Conservation (phyloP, 2,888 invertebrate genomes). For the Coelogynopora nodosa region DNA sequence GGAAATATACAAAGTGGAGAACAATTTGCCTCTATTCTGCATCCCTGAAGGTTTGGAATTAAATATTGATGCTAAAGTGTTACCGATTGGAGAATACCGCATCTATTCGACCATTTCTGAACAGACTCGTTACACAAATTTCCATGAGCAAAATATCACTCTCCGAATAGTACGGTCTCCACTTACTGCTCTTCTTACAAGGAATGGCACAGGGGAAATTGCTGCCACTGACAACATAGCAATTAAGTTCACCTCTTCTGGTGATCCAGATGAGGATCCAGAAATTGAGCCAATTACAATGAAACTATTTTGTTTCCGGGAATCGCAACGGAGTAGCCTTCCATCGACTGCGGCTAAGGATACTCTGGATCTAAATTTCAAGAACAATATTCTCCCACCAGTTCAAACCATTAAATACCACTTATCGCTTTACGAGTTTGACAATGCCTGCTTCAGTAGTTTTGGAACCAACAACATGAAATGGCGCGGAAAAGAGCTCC, state of each 20-base stretch:
- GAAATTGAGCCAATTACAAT: not conserved
- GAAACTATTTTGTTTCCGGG: not conserved
- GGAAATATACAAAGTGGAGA: not conserved
- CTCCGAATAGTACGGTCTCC: not conserved
- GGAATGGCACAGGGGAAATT: not conserved
- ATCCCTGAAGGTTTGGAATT: not conserved
- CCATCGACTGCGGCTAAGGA: not conserved
- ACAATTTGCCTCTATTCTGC: not conserved
- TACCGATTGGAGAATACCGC: not conserved
- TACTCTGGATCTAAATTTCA: not conserved
- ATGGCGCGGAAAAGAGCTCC: not conserved
- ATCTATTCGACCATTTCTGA: not conserved
- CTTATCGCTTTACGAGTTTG: not conserved
- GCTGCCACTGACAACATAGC: not conserved
- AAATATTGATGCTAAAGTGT: not conserved
- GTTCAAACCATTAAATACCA: not conserved
- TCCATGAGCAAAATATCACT: not conserved
- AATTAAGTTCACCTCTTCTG: not conserved
- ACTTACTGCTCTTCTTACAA: not conserved
- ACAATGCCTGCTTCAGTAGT: not conserved
- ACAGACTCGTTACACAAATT: not conserved
- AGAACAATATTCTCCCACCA: not conserved
- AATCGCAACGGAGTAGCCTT: not conserved
- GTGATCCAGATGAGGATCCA: not conserved
- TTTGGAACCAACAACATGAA: not conserved